Percentiles rank a stretch among this genome's conserved stretches.
Conservation (phyloP, 1,140 invertebrate genomes). For the Diprion similis region DNA sequence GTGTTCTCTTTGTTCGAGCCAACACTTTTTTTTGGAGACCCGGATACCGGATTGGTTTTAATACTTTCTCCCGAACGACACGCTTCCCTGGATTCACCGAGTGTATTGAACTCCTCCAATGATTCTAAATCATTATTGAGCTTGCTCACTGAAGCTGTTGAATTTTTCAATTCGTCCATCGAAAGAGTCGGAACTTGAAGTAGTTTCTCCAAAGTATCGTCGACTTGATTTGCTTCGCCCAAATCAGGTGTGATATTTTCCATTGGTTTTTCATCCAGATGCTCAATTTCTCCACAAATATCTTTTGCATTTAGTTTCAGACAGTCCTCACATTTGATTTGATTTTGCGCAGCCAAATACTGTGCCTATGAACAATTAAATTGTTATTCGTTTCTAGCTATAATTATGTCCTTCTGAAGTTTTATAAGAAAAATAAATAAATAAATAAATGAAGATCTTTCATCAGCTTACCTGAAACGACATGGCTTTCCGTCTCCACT, state of each 20-base stretch:
- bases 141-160: too few species aligned
- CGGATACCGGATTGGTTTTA: too few species aligned
- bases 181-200: background rate
- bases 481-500: conserved; percentile 42
- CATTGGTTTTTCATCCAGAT: background rate
- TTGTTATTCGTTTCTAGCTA: background rate
- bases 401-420: too few species aligned
- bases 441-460: too few species aligned
- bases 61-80: too few species aligned
- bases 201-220: background rate
- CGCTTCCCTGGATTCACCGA: too few species aligned
- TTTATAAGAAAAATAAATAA: too few species aligned
- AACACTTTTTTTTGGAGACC: too few species aligned
- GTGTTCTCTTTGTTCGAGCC: too few species aligned
- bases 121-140: too few species aligned
- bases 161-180: background rate
- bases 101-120: too few species aligned
- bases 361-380: conserved; percentile 22
- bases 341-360: conserved; percentile 22
- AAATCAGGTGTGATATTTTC: background rate
- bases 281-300: conserved; percentile 2
- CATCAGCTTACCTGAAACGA: conserved; percentile 35
- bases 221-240: background rate
- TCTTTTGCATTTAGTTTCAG: conserved; percentile 1
- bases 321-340: conserved; percentile 12